Evolutionary conservation across 1,140 invertebrate genomes (phyloP), one percentile per base, ranked within the genome.

Genomic region (Leguminivora glycinivorella): DNA sequence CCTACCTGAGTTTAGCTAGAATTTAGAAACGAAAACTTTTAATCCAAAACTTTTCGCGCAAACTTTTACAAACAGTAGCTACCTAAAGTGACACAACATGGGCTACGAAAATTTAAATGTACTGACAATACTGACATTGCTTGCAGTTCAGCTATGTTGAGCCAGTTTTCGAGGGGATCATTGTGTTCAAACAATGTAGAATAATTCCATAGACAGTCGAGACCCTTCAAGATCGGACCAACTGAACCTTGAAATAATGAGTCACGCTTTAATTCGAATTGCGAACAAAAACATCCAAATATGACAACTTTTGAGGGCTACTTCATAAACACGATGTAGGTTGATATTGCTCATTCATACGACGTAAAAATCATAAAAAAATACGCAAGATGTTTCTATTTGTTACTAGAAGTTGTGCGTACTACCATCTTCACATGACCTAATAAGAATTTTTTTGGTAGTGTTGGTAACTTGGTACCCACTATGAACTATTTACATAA

Each of bases 261-360:
- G 1, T 34, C 58, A 63, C 0, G 47, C 19, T 9, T 52, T 22
- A 22, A 29, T 0, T 56, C 6, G 56, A 43, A 60, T 26, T 31
- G 31, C 9, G 29, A 63, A 63, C 58, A 63, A 63, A 63, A 63
- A 26, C 58, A 63, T 63, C 25, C 26, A 63, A 63, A 63, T 63
- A 63, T 63, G n/a, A 63, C 56, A 9, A 17, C 26, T 24, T 60
- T 26, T 60, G 12, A 4, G 12, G 24, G n/a, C 40, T 43, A 43
- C 40, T 52, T 52, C 9, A 58, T 14, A 14, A 24, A 56, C 4
- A 56, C 17, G 14, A 29, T 34, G 58, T 63, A 63, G 58, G 58
- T 29, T 63, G 58, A 31, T 63, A 17, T 63, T 63, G 56, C 56
- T 58, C 56, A 58, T 25, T 52, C 47, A 52, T 52, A 22, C 6